A percentile compares a stretch with the other conserved stretches of the same genome.
phyloP scores from a whole-genome alignment of 2,113 vertebrate genomes.

The pig (Sus scrofa) region T2T-Sscrofa CM000823.6:3205501-3206000 shows the following conservation, averaged over 20 bases:
- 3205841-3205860: neutral
- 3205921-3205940: neutral
- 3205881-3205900: neutral
- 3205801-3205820: neutral
- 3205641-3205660: fast-evolving
- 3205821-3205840: neutral
- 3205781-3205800: neutral
- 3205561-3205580: neutral
- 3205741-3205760: neutral
- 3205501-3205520: neutral
- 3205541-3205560: neutral
- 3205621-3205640: fast-evolving
- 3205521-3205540: neutral
- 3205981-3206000: neutral
- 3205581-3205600: neutral
- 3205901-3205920: neutral
- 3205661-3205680: neutral
- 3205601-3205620: neutral
- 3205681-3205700: neutral
- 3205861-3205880: too few relatives aligned
- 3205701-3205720: neutral
- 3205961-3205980: neutral
- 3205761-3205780: neutral
- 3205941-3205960: neutral
- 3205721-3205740: neutral